phyloP scores from a whole-genome alignment of 1,140 invertebrate species.

The Nomia melanderi region DNA sequence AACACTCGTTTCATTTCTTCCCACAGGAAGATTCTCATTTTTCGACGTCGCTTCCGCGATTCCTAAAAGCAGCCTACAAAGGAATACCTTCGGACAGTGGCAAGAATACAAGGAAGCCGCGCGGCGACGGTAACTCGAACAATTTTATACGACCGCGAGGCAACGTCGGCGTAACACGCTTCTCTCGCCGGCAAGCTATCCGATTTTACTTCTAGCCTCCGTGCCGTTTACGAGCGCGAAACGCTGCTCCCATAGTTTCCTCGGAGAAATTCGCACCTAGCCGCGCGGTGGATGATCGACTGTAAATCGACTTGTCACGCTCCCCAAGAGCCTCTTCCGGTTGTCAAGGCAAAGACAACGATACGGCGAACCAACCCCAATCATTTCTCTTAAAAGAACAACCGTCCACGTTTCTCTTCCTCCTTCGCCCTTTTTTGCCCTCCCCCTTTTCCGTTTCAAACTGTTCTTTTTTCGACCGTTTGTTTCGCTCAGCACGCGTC shows the following conservation, averaged over 20 bases:
- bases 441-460: neutral
- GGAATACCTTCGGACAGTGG: neutral
- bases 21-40: no score
- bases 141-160: neutral
- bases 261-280: neutral
- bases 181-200: neutral
- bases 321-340: neutral
- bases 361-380: no score
- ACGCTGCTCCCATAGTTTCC: neutral
- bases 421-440: constrained; percentile 20
- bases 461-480: constrained; percentile 4
- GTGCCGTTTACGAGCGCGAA: neutral
- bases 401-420: neutral
- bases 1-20: no score
- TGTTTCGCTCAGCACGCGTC: constrained; percentile 1
- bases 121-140: neutral
- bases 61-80: neutral
- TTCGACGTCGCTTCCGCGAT: neutral
- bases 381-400: neutral
- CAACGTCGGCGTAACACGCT: neutral
- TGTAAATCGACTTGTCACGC: constrained; percentile 6
- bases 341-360: neutral
- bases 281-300: neutral
- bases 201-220: neutral
- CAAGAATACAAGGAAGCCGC: neutral